Base-by-base conservation (phyloP, 2,797 vertebrate species). In the Cossypha polioptera region DNA sequence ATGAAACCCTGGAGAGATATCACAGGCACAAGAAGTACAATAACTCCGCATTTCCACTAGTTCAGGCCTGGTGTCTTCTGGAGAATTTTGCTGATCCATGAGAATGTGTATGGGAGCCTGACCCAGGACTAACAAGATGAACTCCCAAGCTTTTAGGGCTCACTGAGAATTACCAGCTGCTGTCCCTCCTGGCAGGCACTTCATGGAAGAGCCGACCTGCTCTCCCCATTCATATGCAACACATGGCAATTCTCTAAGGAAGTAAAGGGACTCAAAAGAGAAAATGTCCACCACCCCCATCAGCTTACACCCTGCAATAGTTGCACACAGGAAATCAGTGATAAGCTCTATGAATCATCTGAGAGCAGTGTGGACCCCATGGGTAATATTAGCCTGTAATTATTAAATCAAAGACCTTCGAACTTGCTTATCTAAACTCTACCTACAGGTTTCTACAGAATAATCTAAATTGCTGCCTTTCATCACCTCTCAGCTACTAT, bases 281-380 rank as follows among this genome's bases (percentile, higher is more conserved):
- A 69, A 72, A 74, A 6, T 6, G 7, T 18, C 54, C 38, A 42
- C 29, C 2, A 7, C 5, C 6, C 2, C 12, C 1, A 1, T 2
- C 68, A 81, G 17, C 36, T 80, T 53, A 59, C 28, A 55, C 9
- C 18, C 42, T 33, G 16, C n/a, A 63, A 50, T 3, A 35, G 35
- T 1, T 48, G 22, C n/a, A 9, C 9, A 29, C 18, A 45, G 20
- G 25, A 69, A 54, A 66, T 19, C 28, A 35, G 65, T 26, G 43
- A 57, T 66, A 53, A 73, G 4, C 25, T 45, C 7, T 16, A 11
- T 9, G 22, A 72, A 76, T 3, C 1, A 76, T 6, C 40, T 16
- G 26, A 73, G 20, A 54, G 53, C 29, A 69, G 13, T 17, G 11
- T 43, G 26, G 38, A 54, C 4, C 10, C 6, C 9, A 13, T 2